These are phyloP conservation scores for Tetragnatha montana DNA, from an alignment of 2,888 invertebrate species.

Conservation along the genomic window DNA sequence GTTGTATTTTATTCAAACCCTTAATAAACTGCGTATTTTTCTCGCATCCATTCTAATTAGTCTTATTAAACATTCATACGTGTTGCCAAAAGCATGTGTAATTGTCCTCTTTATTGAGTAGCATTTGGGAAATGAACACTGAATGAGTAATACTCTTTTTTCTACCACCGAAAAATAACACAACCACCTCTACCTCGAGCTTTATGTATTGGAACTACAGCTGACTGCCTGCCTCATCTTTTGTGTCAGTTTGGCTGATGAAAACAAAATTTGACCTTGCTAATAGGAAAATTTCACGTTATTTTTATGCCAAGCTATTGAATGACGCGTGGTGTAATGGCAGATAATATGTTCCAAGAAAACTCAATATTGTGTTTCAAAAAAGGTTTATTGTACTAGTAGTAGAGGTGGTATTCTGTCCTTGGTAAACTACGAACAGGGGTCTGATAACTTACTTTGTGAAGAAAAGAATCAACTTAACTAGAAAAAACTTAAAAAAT, in stretches of 20 bases:
- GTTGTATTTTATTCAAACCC: too few species aligned
- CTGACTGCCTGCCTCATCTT: background rate
- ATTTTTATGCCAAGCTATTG: background rate
- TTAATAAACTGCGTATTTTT: too few species aligned
- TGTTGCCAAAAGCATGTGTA: background rate
- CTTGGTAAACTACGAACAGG: too few species aligned
- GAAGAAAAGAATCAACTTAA: too few species aligned
- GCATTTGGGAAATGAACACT: background rate
- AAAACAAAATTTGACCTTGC: background rate
- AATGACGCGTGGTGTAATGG: background rate
- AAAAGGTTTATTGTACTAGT: too few species aligned
- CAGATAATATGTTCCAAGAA: background rate
- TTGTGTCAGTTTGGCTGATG: background rate
- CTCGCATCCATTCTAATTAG: background rate
- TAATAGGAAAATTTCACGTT: background rate
- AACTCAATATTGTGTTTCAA: background rate
- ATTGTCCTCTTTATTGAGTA: background rate
- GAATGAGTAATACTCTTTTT: background rate
- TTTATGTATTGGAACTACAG: background rate
- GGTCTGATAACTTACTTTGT: too few species aligned
- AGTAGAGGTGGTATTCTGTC: too few species aligned
- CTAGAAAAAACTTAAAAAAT: too few species aligned
- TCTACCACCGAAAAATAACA: background rate
- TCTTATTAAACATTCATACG: background rate
- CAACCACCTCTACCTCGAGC: background rate